Percentiles rank a stretch among this genome's conserved stretches.
phyloP scores from a whole-genome alignment of 2,797 vertebrate genomes.

The Xiphorhynchus erythropygius region DNA sequence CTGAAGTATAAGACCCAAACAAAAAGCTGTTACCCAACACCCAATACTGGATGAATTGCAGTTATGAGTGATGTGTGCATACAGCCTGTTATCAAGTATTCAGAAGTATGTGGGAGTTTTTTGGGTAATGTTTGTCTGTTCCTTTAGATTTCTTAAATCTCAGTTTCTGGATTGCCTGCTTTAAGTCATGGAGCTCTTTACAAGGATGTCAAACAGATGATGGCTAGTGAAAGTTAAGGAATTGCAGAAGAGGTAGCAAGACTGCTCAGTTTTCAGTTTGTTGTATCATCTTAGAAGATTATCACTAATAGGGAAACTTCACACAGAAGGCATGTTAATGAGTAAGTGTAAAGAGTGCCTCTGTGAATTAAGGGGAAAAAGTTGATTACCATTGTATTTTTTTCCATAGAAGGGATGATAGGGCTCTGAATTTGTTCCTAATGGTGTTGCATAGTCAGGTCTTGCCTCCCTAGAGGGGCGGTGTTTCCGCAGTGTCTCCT shows the following conservation, averaged over 20 bases:
- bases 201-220: neutral
- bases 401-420: neutral
- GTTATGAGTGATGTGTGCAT: neutral
- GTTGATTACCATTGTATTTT: neutral
- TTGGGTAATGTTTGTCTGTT: neutral
- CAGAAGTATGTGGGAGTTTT: neutral
- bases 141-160: neutral
- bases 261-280: neutral
- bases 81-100: neutral
- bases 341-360: neutral
- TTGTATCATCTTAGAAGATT: neutral
- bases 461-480: neutral
- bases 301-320: neutral
- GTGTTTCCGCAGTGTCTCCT: neutral
- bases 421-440: neutral
- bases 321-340: neutral
- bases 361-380: neutral
- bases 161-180: neutral
- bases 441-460: rapidly evolving
- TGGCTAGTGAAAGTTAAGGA: neutral
- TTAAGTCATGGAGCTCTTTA: neutral
- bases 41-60: neutral
- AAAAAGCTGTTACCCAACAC: neutral
- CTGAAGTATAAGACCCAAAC: neutral
- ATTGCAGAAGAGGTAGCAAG: neutral